A percentile compares a stretch with the other conserved stretches of the same genome.
Conservation (phyloP, 2,797 vertebrate genomes). For the Chloroceryle amazona region DNA sequence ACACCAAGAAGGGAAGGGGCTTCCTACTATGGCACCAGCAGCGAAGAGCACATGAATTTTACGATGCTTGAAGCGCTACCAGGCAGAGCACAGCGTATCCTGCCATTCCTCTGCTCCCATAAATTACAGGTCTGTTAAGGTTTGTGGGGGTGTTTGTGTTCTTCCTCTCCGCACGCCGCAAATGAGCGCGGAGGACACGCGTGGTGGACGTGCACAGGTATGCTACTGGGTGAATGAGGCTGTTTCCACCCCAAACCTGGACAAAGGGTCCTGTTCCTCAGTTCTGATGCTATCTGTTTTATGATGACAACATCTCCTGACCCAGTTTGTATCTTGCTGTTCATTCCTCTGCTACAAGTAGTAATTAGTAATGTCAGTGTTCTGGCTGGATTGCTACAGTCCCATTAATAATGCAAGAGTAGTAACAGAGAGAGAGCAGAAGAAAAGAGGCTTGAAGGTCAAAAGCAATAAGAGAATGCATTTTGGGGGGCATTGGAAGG, state of each 20-base stretch:
- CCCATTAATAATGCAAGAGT: slow-evolving; percentile 78
- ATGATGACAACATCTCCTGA: not conserved
- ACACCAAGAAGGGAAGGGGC: not conserved
- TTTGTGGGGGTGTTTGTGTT: not conserved
- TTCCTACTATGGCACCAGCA: not conserved
- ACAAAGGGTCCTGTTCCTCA: not conserved
- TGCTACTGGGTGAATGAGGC: not conserved
- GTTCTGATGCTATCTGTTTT: not conserved
- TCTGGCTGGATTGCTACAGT: slow-evolving; percentile 61
- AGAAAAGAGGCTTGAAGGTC: slow-evolving; percentile 76
- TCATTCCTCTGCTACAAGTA: slow-evolving; percentile 46
- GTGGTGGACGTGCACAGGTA: fast-evolving
- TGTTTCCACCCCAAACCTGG: not conserved
- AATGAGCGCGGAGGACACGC: not conserved
- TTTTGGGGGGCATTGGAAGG: slow-evolving; percentile 9
- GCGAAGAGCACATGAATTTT: not conserved
- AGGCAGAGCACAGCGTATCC: not conserved
- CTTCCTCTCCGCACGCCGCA: not conserved
- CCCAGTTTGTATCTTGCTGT: slow-evolving; percentile 53
- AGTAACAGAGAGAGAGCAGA: slow-evolving; percentile 35
- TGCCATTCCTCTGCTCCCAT: not conserved
- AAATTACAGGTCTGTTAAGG: not conserved
- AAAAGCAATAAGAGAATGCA: slow-evolving; percentile 66
- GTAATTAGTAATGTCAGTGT: slow-evolving; percentile 71
- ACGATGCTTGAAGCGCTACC: not conserved